A percentile compares a stretch with the other conserved stretches of the same genome.
phyloP scores from a whole-genome alignment of 2,113 vertebrate species.

The Centropristis striata region DNA sequence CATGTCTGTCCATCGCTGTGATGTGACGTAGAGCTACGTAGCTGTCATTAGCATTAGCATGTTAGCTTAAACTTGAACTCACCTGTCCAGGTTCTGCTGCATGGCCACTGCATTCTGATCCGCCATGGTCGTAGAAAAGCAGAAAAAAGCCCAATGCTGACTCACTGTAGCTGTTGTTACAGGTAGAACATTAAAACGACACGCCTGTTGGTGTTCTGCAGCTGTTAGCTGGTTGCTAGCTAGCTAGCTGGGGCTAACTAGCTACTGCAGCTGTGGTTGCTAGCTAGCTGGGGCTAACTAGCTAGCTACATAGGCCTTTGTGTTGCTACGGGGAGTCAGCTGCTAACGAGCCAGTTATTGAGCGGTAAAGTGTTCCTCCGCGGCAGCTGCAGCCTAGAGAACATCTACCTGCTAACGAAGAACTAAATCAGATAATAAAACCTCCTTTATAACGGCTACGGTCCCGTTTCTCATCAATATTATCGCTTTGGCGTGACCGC shows the following conservation, averaged over 20 bases:
- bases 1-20: not conserved
- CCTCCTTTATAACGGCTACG: conserved; percentile 10
- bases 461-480: conserved; percentile 58
- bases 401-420: not conserved
- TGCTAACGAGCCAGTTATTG: conserved; percentile 16
- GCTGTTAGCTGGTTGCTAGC: conserved; percentile 37
- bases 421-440: not conserved
- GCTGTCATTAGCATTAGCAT: conserved; percentile 52
- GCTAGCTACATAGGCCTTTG: conserved; percentile 65
- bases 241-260: conserved; percentile 47
- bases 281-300: conserved; percentile 47
- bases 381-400: not conserved
- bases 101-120: conserved; percentile 79
- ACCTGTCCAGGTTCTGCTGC: conserved; percentile 88
- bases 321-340: conserved; percentile 53
- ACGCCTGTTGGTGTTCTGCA: conserved; percentile 11
- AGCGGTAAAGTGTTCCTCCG: not conserved
- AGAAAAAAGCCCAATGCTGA: not conserved
- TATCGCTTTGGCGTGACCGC: conserved; percentile 59
- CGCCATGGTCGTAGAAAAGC: conserved; percentile 68
- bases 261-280: conserved; percentile 36
- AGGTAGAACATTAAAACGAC: conserved; percentile 44
- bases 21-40: conserved; percentile 19
- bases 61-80: conserved; percentile 73
- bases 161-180: not conserved